Base-by-base conservation (phyloP, 1,140 invertebrate species). In the Brachionus asplanchnoidis region DNA sequence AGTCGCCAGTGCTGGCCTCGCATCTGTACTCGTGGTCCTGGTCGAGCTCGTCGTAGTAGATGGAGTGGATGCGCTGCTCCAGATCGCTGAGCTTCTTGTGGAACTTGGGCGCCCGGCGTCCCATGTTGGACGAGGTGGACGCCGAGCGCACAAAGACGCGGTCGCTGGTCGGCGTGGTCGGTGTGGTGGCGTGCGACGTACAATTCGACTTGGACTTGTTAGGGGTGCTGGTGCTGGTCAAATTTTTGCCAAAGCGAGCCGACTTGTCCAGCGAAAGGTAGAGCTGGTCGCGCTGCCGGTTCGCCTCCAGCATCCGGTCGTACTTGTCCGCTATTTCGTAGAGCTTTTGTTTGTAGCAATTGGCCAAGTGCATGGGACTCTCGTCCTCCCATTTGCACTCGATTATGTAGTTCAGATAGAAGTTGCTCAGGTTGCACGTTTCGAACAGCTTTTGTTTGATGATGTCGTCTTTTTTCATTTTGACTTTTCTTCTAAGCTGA, bases 381-480 rank as follows among this genome's bases (percentile, higher is more conserved):
- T 82, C 79, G 28, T 82, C 50, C n/a, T 82, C 79, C 53, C 53
- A 60, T 65, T 40, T 82, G 26, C 79, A 82, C 1, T 82, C 65
- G 7, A 82, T 68, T 65, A 82, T 82, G 32, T 42, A 82, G 4
- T 65, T 42, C 12, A 82, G 60, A 44, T 82, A 82, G 32, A 82
- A 82, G n/a, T 82, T 42, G 32, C 79, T 82, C 40, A 82, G 42
- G 26, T 82, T 82, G 26, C 17, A 65, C 26, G 79, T 82, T 40
- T 82, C 79, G 53, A 82, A 82, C 14, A 82, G 20, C 42, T 82
- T 82, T 68, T 82, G 79, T 3, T 82, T 65, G 20, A 82, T 82
- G 1, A 82, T 82, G 42, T 82, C 79, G 53, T 82, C 79, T 82
- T 82, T 82, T 68, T 82, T 82, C 79, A 82, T 82, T 40, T 77